Evolutionary conservation across 2,113 vertebrate species (phyloP).

Genomic region (Neoarius graeffei): DNA sequence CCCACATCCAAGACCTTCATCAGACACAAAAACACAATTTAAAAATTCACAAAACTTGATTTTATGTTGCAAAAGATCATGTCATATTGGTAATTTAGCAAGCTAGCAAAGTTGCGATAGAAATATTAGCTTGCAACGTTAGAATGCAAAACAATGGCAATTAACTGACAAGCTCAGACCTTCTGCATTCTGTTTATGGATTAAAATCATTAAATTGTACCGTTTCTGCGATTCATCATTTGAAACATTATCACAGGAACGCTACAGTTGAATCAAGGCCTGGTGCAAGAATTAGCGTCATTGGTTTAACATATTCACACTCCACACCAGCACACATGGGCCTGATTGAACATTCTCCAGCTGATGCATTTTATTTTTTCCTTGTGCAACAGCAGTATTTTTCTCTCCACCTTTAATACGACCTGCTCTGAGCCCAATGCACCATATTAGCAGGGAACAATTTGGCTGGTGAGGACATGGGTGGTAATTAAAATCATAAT

Average conservation of each 20-base stretch:
- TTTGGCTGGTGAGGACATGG: slow-evolving; percentile 39
- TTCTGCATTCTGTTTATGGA: not conserved
- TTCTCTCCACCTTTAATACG: slow-evolving; percentile 10
- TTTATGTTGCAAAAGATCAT: no score
- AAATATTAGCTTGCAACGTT: not conserved
- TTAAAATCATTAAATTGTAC: not conserved
- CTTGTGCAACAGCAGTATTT: not conserved
- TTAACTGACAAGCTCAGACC: not conserved
- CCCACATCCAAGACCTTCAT: no score
- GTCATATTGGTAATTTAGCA: not conserved
- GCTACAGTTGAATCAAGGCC: not conserved
- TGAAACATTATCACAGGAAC: not conserved
- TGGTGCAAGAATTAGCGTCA: not conserved
- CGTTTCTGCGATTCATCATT: not conserved
- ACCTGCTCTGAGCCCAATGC: not conserved
- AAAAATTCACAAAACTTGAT: not conserved
- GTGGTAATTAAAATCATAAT: slow-evolving; percentile 64
- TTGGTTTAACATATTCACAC: not conserved
- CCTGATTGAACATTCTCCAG: not conserved
- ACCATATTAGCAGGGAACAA: slow-evolving; percentile 32
- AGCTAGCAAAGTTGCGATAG: not conserved
- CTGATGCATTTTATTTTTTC: not conserved
- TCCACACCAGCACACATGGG: not conserved
- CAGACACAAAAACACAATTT: no score
- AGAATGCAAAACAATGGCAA: not conserved